phyloP scores from a whole-genome alignment of 2,113 vertebrate genomes.

The Sylvietta virens region DNA sequence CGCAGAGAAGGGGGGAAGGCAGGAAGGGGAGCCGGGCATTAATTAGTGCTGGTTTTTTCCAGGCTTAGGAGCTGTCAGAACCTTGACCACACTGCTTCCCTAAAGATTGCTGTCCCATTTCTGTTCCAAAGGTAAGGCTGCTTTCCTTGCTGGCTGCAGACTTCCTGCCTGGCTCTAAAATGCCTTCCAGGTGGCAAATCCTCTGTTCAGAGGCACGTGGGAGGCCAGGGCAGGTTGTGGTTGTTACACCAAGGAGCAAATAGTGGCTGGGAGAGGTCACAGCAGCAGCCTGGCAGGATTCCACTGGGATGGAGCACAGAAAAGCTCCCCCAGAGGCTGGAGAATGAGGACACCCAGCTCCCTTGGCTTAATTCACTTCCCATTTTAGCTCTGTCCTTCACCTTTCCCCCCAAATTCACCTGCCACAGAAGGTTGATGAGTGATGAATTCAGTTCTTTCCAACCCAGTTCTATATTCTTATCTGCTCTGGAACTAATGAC shows the following conservation, averaged over 20 bases:
- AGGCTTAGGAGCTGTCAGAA: background rate
- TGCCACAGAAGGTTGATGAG: background rate
- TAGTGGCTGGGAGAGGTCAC: background rate
- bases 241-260: background rate
- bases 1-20: background rate
- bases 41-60: background rate
- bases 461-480: background rate
- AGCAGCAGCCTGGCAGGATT: background rate
- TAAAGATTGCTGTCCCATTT: constrained; percentile 35
- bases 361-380: background rate
- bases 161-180: background rate
- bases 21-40: background rate
- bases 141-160: background rate
- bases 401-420: background rate
- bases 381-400: constrained; percentile 22
- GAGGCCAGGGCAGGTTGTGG: background rate
- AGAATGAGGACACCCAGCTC: constrained; percentile 12
- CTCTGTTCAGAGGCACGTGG: background rate
- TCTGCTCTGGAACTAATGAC: background rate
- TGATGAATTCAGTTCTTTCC: background rate
- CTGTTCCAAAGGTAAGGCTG: constrained; percentile 65
- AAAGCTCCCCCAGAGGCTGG: background rate
- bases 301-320: background rate
- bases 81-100: background rate
- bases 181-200: fast-evolving